phyloP scores from a whole-genome alignment of 2,888 invertebrate genomes.

The Heliconius charithonia region DNA sequence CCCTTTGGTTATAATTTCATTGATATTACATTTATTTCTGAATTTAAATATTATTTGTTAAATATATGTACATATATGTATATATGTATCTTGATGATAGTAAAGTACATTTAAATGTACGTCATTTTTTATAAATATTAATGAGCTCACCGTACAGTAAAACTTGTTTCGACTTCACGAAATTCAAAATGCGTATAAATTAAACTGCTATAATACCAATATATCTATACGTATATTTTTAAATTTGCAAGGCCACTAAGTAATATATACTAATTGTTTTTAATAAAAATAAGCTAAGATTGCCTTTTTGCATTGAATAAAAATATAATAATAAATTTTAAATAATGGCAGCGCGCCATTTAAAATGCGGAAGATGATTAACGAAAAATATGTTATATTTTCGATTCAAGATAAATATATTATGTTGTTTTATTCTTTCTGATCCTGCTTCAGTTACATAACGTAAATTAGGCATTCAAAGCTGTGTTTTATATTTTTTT shows the following conservation, averaged over 20 bases:
- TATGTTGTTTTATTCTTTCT: not conserved
- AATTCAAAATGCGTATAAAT: conserved; percentile 9
- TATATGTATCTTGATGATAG: not conserved
- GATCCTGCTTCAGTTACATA: not conserved
- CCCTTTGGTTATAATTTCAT: not conserved
- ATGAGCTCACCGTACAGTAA: not conserved
- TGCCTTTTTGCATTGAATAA: not conserved
- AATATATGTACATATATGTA: conserved; percentile 1
- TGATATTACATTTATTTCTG: conserved; percentile 2
- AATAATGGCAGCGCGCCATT: not conserved
- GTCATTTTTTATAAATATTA: not conserved
- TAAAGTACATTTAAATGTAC: conserved; percentile 7
- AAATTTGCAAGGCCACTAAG: not conserved
- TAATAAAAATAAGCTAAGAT: not conserved
- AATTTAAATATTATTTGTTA: conserved; percentile 1
- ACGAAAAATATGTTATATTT: not conserved
- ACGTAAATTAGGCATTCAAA: too few species aligned
- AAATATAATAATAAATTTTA: not conserved
- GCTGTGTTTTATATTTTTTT: too few species aligned
- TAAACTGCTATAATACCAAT: not conserved
- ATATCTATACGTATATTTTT: not conserved
- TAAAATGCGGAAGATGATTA: not conserved
- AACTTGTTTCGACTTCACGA: conserved; percentile 24
- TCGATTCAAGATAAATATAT: not conserved
- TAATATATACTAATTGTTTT: not conserved